phyloP scores from a whole-genome alignment of 2,113 vertebrate genomes.

The Strix aluco region DNA sequence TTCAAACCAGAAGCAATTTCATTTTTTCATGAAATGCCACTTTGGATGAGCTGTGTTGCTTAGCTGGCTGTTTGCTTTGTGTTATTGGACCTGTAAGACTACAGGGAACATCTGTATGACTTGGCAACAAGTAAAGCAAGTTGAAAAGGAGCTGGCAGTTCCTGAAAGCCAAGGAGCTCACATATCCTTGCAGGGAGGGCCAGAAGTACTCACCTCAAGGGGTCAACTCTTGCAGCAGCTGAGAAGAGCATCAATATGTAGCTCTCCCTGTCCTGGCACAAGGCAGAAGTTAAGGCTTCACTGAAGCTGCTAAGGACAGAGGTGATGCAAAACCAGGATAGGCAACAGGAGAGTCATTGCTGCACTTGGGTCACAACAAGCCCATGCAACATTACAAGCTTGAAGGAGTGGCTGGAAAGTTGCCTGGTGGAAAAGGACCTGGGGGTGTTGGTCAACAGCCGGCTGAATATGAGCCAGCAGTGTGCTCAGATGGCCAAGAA shows the following conservation, averaged over 20 bases:
- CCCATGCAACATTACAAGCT: rapidly evolving
- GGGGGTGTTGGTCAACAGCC: background rate
- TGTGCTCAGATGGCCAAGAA: too few relatives aligned
- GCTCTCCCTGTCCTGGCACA: background rate
- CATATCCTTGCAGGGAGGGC: background rate
- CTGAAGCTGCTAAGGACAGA: background rate
- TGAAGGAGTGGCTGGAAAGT: background rate
- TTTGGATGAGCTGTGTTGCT: background rate
- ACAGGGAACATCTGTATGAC: background rate
- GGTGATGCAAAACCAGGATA: background rate
- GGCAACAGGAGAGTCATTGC: background rate
- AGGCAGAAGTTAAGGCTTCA: background rate
- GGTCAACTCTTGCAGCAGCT: background rate
- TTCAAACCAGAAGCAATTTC: background rate
- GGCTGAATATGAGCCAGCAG: background rate
- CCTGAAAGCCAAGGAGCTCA: background rate
- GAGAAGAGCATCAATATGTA: background rate
- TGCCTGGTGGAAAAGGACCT: background rate
- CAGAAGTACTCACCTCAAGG: background rate
- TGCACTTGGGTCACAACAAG: background rate
- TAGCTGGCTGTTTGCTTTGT: background rate
- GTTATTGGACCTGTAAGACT: background rate
- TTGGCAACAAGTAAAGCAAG: background rate
- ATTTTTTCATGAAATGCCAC: background rate
- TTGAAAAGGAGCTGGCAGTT: background rate